Conservation (phyloP, 2,888 invertebrate genomes). For the Protonemura montana region DNA sequence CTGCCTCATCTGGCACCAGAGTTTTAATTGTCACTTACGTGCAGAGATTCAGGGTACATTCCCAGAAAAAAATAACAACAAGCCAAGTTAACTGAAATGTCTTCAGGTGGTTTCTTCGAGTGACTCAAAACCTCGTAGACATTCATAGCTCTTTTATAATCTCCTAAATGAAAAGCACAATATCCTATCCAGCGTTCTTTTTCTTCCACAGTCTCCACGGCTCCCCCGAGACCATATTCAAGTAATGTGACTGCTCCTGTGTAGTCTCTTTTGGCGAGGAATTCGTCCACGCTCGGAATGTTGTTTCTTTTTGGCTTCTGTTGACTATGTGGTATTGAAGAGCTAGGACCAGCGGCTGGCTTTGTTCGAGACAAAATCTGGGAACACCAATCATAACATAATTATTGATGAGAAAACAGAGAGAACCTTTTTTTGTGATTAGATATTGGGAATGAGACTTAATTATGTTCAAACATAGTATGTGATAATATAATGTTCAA, state of each 20-base stretch:
- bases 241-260: constrained; percentile 91
- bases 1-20: too few relatives aligned
- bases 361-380: constrained; percentile 85
- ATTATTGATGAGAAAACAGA: neutral
- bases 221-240: constrained; percentile 56
- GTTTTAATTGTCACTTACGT: constrained; percentile 55
- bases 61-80: constrained; percentile 96
- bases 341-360: constrained; percentile 65
- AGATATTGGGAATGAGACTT: too few relatives aligned
- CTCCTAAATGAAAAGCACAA: constrained; percentile 94
- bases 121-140: constrained; percentile 68
- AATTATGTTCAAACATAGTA: neutral
- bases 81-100: constrained; percentile 81
- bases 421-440: neutral
- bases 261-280: constrained; percentile 88
- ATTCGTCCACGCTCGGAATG: constrained; percentile 88
- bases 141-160: constrained; percentile 83
- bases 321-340: constrained; percentile 57
- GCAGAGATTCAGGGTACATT: constrained; percentile 77
- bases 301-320: constrained; percentile 59
- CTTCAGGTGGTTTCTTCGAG: constrained; percentile 63
- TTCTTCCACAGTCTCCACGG: constrained; percentile 51
- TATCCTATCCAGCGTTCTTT: constrained; percentile 84
- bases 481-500: constrained; percentile 1
- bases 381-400: constrained; percentile 49